Percentiles rank a stretch among this genome's conserved stretches.
phyloP scores from a whole-genome alignment of 2,797 vertebrate genomes.

The Rhynchotus rufescens region DNA sequence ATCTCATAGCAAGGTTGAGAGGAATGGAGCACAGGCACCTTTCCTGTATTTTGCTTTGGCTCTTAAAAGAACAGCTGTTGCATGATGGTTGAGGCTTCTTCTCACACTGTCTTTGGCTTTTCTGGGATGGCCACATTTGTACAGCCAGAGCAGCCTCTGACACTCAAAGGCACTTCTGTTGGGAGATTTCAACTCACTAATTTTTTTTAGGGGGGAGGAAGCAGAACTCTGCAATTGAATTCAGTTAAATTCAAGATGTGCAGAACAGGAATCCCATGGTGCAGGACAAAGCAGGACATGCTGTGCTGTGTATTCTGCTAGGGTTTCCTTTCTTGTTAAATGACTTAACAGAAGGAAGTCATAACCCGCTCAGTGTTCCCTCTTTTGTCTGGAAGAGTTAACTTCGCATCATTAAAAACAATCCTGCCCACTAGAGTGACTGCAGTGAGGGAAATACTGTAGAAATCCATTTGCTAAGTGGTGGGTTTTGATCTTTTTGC shows the following conservation, averaged over 20 bases:
- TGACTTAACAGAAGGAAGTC: not conserved
- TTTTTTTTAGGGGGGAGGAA: not conserved
- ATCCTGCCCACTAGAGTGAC: not conserved
- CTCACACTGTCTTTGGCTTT: not conserved
- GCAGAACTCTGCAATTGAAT: not conserved
- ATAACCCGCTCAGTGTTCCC: not conserved
- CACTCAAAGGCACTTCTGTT: rapidly evolving
- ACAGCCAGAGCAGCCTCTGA: not conserved
- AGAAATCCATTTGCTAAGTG: not conserved
- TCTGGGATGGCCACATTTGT: not conserved
- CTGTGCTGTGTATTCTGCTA: conserved; percentile 8
- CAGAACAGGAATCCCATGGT: not conserved
- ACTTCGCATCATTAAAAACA: not conserved
- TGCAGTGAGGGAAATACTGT: rapidly evolving
- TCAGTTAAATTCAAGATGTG: not conserved
- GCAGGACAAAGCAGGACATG: conserved; percentile 28
- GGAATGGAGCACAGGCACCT: not conserved
- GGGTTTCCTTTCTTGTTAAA: not conserved
- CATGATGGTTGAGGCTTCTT: not conserved
- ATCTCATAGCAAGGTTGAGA: not conserved
- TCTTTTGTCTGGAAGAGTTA: conserved; percentile 1
- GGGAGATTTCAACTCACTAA: not conserved
- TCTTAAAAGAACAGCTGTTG: not conserved
- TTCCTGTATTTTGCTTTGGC: not conserved
- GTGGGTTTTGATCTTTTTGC: not conserved